Evolutionary conservation across 2,888 invertebrate genomes (phyloP).

Genomic region (Cheilosia pagana): DNA sequence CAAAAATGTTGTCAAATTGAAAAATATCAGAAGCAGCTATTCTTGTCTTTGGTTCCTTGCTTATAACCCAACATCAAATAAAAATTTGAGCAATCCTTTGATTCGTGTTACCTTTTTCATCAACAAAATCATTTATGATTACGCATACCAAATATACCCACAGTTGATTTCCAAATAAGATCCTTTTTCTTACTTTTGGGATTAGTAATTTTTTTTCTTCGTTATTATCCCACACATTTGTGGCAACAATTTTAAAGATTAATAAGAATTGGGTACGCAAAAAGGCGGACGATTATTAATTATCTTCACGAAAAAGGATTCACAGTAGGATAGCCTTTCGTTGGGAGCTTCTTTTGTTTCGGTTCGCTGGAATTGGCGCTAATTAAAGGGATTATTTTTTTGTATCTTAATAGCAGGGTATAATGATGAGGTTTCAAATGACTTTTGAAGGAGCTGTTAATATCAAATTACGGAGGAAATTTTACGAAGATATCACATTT

Average conservation of each 20-base stretch:
- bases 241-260: not conserved
- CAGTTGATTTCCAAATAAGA: no score
- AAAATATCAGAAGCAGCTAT: no score
- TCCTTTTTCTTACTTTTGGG: not conserved
- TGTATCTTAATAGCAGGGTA: not conserved
- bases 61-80: no score
- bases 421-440: not conserved
- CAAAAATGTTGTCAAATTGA: no score
- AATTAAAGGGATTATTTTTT: not conserved
- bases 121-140: no score
- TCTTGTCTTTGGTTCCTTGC: no score
- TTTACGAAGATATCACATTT: no score
- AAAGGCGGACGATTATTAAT: not conserved
- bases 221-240: not conserved
- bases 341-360: not conserved
- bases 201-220: not conserved
- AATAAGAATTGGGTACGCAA: not conserved
- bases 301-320: not conserved
- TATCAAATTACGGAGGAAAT: not conserved
- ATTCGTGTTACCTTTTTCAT: no score
- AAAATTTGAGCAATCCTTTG: no score
- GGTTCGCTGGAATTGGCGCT: not conserved
- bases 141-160: no score
- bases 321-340: not conserved
- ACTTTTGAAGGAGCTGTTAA: not conserved